Evolutionary conservation across 2,888 invertebrate genomes (phyloP).

Genomic region (Adelognathus sp.): DNA sequence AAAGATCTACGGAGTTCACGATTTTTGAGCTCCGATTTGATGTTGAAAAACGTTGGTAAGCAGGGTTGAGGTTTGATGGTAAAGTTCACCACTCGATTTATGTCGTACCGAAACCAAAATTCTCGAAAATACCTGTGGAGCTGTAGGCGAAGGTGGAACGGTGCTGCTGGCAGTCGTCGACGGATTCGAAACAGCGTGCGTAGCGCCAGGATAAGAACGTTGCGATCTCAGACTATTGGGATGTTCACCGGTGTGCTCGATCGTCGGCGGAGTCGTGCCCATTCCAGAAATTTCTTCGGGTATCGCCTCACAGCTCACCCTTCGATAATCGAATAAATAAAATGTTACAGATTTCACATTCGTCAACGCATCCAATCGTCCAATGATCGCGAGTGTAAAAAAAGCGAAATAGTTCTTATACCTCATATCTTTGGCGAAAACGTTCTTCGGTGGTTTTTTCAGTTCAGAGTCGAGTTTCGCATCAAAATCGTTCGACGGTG

Average conservation of each 20-base stretch:
- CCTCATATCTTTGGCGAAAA: constrained; percentile 87
- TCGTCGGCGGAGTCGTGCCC: constrained; percentile 88
- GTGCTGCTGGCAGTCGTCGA: constrained; percentile 75
- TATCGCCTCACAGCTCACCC: constrained; percentile 94
- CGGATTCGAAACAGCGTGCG: constrained; percentile 76
- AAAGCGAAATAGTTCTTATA: no score
- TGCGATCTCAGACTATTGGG: constrained; percentile 81
- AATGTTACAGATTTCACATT: neutral
- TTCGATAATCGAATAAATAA: constrained; percentile 52
- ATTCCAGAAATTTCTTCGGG: constrained; percentile 92
- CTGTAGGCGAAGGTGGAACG: constrained; percentile 82
- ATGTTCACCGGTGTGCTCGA: constrained; percentile 80
- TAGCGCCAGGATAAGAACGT: constrained; percentile 82
- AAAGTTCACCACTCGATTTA: no score
- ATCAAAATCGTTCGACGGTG: constrained; percentile 71
- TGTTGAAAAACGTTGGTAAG: no score
- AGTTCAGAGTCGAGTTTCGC: constrained; percentile 80
- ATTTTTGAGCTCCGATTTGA: no score
- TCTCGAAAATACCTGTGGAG: constrained; percentile 70
- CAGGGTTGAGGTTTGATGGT: no score
- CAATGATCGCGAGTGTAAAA: neutral
- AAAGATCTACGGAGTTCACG: no score
- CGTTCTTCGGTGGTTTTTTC: constrained; percentile 86
- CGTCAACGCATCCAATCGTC: neutral
- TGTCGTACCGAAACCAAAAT: no score